Percentiles rank a stretch among this genome's conserved stretches.
Evolutionary conservation across 2,113 vertebrate species (phyloP).

Genomic region (Corynorhinus townsendii): DNA sequence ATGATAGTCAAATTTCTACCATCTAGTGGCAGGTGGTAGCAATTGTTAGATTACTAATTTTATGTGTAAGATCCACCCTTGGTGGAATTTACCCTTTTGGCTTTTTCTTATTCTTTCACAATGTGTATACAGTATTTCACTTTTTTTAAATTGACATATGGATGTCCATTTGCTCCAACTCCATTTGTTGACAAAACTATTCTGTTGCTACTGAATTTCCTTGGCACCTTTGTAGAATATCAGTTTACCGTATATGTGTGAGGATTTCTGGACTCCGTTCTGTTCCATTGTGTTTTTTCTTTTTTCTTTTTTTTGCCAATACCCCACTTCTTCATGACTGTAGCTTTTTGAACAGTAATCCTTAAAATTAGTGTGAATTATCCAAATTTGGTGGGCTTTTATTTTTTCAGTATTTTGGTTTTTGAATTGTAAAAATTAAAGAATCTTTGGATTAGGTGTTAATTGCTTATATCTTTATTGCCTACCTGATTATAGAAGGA

Average conservation of each 20-base stretch:
- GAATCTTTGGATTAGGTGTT: neutral
- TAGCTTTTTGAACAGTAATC: neutral
- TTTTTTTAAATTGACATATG: neutral
- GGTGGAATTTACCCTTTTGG: neutral
- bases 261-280: neutral
- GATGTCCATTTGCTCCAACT: neutral
- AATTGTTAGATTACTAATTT: neutral
- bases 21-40: constrained; percentile 22
- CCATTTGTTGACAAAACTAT: neutral
- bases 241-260: neutral
- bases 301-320: neutral
- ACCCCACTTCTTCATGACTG: neutral
- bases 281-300: neutral
- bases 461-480: neutral
- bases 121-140: neutral
- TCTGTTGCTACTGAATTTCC: neutral
- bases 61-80: neutral
- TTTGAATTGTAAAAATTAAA: constrained; percentile 31
- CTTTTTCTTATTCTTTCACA: neutral
- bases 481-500: neutral
- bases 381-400: neutral
- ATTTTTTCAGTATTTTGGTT: neutral
- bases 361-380: neutral
- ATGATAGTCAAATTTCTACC: neutral
- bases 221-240: neutral